Evolutionary conservation across 2,113 vertebrate species (phyloP), one percentile per base, ranked within the genome.

Genomic region (Hippocampus abdominalis): DNA sequence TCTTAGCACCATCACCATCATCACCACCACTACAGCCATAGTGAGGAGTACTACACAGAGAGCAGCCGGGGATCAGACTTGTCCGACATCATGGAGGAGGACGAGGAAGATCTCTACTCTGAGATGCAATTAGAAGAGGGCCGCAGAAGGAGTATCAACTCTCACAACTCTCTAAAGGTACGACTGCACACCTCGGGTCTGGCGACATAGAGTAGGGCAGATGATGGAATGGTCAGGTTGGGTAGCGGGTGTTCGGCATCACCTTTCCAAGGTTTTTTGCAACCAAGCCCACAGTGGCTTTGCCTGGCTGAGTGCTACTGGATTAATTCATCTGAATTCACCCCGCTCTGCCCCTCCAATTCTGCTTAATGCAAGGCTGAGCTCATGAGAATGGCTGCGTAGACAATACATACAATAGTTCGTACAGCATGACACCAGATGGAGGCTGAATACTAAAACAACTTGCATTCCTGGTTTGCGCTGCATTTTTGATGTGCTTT

Each of bases 81-180:
- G 64, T 99, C 97, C 0, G 97, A 99, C 90, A 99, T 99, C 66
- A 93, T 99, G 94, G 97, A 99, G 86, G 97, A 99, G 81, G 97
- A 99, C 0, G 97, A 99, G 91, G 97, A 99, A 66, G 97, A 99
- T 69, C 93, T 98, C 0, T 98, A 94, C 88, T 96, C 95, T 0
- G 97, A 99, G 88, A 98, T 98, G 95, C 96, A 98, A 77, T 89
- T 96, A 89, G 97, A 99, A 82, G 97, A 96, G 16, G 95, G 94
- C 20, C 89, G 96, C 53, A 89, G 96, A 13, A 90, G 96, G 74
- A 96, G 96, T 10, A 89, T 95, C 75, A 94, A 93, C 27, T 94
- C 97, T 20, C 97, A 98, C 89, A 92, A 89, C 29, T 86, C 96
- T 1, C 96, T 99, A 68, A 98, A 99, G 96, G 97, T 98, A 94